Conservation (phyloP, 2,888 invertebrate species). For the Apotomis betuletana region DNA sequence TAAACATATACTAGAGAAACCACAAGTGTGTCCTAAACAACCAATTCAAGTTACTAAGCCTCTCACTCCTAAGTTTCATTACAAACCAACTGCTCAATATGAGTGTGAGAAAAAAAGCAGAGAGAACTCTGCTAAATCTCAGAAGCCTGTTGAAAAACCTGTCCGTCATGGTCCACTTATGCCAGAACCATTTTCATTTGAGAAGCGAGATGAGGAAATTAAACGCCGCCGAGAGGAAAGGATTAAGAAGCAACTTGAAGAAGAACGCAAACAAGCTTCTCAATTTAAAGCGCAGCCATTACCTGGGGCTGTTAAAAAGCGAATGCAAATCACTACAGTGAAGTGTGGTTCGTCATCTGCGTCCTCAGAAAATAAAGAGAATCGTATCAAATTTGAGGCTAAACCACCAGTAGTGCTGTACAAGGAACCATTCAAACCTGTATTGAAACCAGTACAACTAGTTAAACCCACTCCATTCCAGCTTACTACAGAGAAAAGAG, state of each 20-base stretch:
- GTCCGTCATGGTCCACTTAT: conserved; percentile 61
- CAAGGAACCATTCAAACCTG: conserved; percentile 86
- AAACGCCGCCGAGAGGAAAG: conserved; percentile 84
- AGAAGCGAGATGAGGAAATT: conserved; percentile 84
- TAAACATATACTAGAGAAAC: conserved; percentile 76
- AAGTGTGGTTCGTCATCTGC: conserved; percentile 62
- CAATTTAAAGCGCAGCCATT: conserved; percentile 89
- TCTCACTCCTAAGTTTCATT: conserved; percentile 67
- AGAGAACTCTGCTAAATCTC: conserved; percentile 17
- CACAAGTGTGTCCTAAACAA: conserved; percentile 67
- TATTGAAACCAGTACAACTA: conserved; percentile 72
- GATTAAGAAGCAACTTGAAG: conserved; percentile 83
- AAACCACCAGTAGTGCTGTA: conserved; percentile 84
- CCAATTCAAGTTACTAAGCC: conserved; percentile 61
- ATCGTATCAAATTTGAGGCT: conserved; percentile 84
- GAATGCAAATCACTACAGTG: conserved; percentile 59
- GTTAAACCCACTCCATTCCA: conserved; percentile 80
- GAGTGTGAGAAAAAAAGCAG: conserved; percentile 47
- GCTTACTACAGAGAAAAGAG: conserved; percentile 86
- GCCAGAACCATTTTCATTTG: conserved; percentile 87
- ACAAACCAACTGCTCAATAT: conserved; percentile 58
- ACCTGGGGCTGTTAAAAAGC: conserved; percentile 80
- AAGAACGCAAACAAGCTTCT: conserved; percentile 83
- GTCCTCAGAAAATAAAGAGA: conserved; percentile 77
- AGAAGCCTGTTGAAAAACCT: conserved; percentile 48